phyloP scores from a whole-genome alignment of 1,140 invertebrate genomes.

The Dendrolimus punctatus region DNA sequence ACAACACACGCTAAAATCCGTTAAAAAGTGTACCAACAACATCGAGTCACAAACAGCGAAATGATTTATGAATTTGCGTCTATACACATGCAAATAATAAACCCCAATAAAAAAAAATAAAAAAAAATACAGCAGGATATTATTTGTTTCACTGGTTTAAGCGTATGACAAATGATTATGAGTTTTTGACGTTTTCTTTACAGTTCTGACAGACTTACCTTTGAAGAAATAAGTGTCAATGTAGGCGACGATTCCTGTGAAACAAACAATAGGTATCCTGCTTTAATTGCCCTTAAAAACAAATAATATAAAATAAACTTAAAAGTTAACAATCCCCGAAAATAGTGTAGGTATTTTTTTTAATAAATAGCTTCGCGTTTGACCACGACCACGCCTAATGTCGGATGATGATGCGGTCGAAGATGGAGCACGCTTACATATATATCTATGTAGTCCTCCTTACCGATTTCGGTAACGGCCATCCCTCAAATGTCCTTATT shows the following conservation, averaged over 20 bases:
- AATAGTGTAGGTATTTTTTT: too few relatives aligned
- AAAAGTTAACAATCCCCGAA: too few relatives aligned
- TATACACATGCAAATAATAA: slow-evolving; percentile 7
- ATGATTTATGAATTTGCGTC: neutral
- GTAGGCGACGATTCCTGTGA: slow-evolving; percentile 79
- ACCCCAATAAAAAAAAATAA: slow-evolving; percentile 12
- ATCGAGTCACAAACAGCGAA: too few relatives aligned
- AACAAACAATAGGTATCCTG: slow-evolving; percentile 65
- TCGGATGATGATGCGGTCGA: too few relatives aligned
- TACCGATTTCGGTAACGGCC: too few relatives aligned
- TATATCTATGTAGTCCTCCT: too few relatives aligned
- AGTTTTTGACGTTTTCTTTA: slow-evolving; percentile 7
- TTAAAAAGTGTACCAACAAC: too few relatives aligned
- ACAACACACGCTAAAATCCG: too few relatives aligned
- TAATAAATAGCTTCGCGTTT: too few relatives aligned
- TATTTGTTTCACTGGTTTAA: slow-evolving; percentile 31
- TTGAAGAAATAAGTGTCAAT: slow-evolving; percentile 78
- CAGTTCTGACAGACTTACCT: slow-evolving; percentile 72
- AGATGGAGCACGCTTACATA: too few relatives aligned
- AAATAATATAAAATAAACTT: slow-evolving; percentile 13
- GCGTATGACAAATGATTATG: slow-evolving; percentile 20
- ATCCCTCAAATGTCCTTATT: too few relatives aligned
- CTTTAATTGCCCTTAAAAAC: slow-evolving; percentile 40
- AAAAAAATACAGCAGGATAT: slow-evolving; percentile 31
- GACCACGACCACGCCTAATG: too few relatives aligned